Evolutionary conservation across 1,140 invertebrate species (phyloP), one percentile per base, ranked within the genome.

Genomic region (Scaptomyza pallida): DNA sequence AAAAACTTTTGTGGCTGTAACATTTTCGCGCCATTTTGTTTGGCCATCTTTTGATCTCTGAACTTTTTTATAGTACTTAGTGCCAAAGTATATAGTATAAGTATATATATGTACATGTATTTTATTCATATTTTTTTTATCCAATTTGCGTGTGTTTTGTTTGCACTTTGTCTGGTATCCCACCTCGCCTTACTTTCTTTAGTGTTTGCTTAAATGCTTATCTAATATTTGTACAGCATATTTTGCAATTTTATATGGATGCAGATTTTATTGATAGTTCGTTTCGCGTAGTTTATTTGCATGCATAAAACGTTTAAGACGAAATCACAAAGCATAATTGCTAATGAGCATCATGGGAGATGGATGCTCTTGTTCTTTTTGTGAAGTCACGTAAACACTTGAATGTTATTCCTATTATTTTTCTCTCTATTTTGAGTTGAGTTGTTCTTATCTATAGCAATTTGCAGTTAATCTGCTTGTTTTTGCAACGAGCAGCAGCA

Each of bases 1-100:
- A 82, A 82, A 82, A 82, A 82, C 79, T 82, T 82, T 82, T 16
- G 64, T 33, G 44, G 59, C 63, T 65, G 59, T n/a, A 68, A 73
- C 71, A 73, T 73, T 73, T 73, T 73, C 71, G 71, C 71, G 65
- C 71, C 64, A 73, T 73, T 73, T 72, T 72, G 64, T 57, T 72
- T 62, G 56, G 33, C 55, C 43, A 72, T 61, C 70, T 68, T 69
- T 73, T 69, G 65, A 69, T 69, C 71, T 69, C 41, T 50, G 44
- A 70, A 70, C 67, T 63, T 52, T 33, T 35, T 35, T 35, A n/a
- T 37, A 30, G 26, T 30, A 9, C 26, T 9, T 30, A 30, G 26
- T 35, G 19, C 35, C n/a, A n/a, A n/a, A n/a, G n/a, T n/a, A n/a
- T n/a, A n/a, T n/a, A n/a, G n/a, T n/a, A n/a, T 26, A 43, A 5